A percentile compares a stretch with the other conserved stretches of the same genome.
These are phyloP conservation scores for Falco berigora DNA, from an alignment of 2,797 vertebrate species.

Conservation along the genomic window DNA sequence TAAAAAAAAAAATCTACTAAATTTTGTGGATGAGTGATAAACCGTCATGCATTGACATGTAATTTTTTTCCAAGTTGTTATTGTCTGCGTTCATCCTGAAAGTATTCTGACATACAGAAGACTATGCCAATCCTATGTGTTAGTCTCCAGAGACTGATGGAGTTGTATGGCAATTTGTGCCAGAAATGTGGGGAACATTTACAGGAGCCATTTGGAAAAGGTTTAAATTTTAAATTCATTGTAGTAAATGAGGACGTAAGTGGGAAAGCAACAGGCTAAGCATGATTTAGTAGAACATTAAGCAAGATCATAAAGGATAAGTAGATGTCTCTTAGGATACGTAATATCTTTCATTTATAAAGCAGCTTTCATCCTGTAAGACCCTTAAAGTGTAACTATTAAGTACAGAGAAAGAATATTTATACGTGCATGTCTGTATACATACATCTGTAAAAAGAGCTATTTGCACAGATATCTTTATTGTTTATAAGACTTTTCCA, in stretches of 20 bases:
- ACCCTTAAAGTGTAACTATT: not conserved
- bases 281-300: constrained; percentile 49
- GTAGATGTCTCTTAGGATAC: constrained; percentile 35
- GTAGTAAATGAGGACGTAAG: constrained; percentile 14
- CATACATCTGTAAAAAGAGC: not conserved
- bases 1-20: not conserved
- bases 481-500: not conserved
- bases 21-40: constrained; percentile 1
- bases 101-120: not conserved
- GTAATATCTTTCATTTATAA: constrained; percentile 18
- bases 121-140: not conserved
- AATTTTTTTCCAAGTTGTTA: not conserved
- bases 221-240: constrained; percentile 12
- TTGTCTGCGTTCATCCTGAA: constrained; percentile 16
- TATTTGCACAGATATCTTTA: not conserved
- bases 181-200: not conserved
- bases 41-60: not conserved
- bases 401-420: not conserved
- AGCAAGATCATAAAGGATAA: constrained; percentile 42
- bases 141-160: not conserved
- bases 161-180: not conserved
- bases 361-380: not conserved
- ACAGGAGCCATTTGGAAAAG: not conserved
- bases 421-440: not conserved
- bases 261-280: constrained; percentile 27